Evolutionary conservation across 2,797 vertebrate species (phyloP).

Genomic region (Sarcophilus harrisii): DNA sequence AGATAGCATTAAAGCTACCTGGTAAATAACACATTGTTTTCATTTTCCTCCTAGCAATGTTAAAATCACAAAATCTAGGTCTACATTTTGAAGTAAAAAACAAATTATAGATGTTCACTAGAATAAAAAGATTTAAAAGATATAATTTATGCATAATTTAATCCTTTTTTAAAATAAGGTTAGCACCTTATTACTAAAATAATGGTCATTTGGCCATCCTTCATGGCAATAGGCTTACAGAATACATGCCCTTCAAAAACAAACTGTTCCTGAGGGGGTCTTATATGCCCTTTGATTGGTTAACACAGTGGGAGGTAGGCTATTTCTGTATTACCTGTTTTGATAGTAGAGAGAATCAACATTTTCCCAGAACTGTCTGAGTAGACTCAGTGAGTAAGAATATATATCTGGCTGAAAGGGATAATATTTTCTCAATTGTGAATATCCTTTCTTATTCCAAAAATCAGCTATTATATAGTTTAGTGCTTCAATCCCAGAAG

Average conservation of each 20-base stretch:
- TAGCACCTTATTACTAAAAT: not conserved
- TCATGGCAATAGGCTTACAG: not conserved
- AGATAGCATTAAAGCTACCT: not conserved
- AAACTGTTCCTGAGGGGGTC: not conserved
- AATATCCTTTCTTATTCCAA: not conserved
- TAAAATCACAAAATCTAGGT: conserved; percentile 17
- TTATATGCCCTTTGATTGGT: no score
- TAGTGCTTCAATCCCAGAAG: not conserved
- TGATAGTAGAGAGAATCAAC: not conserved
- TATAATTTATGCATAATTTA: not conserved
- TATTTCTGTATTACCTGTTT: not conserved
- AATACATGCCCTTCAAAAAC: not conserved
- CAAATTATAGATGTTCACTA: not conserved
- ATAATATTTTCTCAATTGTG: not conserved
- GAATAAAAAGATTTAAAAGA: not conserved
- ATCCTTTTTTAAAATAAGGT: not conserved
- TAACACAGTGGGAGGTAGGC: no score
- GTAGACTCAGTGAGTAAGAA: not conserved
- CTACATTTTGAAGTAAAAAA: conserved; percentile 37
- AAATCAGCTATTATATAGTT: not conserved
- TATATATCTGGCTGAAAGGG: not conserved
- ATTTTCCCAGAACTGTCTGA: not conserved
- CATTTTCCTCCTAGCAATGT: conserved; percentile 29
- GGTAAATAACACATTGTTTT: not conserved
- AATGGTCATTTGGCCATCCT: not conserved